Conservation (phyloP, 64 coral and sea anemone species). For the Montipora efflorescens region DNA sequence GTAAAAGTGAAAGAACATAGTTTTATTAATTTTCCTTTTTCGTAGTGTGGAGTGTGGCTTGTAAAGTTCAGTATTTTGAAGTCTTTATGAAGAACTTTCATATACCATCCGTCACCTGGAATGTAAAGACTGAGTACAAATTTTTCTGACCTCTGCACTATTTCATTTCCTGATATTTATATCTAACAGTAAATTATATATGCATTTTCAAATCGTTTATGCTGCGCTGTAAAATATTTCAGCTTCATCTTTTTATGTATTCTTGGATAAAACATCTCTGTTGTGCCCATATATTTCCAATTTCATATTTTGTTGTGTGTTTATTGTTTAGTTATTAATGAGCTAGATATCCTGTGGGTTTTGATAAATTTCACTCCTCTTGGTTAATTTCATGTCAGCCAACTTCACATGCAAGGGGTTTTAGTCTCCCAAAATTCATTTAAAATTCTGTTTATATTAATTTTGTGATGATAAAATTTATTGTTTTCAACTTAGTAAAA, state of each 20-base stretch:
- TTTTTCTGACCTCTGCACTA: constrained; percentile 4
- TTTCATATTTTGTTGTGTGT: neutral
- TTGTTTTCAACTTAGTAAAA: neutral
- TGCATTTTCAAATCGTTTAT: constrained; percentile 1
- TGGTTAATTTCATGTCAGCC: constrained; percentile 1
- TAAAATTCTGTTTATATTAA: neutral
- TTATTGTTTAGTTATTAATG: neutral
- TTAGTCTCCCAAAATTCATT: neutral
- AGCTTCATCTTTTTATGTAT: neutral
- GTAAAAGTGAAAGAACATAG: neutral
- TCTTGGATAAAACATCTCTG: neutral
- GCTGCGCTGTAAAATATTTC: neutral
- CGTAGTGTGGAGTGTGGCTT: neutral
- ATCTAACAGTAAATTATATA: neutral
- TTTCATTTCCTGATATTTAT: constrained; percentile 4
- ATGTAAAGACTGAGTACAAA: constrained; percentile 32
- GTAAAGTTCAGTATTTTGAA: constrained; percentile 20
- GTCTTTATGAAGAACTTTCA: constrained; percentile 8
- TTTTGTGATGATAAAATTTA: neutral
- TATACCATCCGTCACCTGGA: constrained; percentile 12
- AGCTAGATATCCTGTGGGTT: neutral
- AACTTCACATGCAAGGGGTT: constrained; percentile 17
- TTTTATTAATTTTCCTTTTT: neutral
- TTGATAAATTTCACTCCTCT: neutral
- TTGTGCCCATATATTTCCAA: neutral